These are phyloP conservation scores for Oligia strigilis DNA, from an alignment of 2,888 invertebrate genomes.

Conservation along the genomic window DNA sequence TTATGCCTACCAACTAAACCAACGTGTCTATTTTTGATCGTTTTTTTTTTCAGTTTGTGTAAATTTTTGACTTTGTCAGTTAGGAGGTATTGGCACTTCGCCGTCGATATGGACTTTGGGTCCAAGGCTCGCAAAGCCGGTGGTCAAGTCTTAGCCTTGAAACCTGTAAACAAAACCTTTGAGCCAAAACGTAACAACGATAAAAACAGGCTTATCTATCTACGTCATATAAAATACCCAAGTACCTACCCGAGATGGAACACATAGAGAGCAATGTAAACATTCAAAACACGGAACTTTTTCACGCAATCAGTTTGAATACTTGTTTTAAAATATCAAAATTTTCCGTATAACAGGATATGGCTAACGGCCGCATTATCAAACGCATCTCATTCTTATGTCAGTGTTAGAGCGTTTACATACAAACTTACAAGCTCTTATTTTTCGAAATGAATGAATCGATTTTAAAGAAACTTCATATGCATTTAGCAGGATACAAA, in stretches of 20 bases:
- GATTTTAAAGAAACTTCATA: no score
- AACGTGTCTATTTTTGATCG: no score
- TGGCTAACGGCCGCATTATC: background rate
- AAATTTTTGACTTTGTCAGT: no score
- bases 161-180: slow-evolving; percentile 28
- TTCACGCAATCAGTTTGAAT: slow-evolving; percentile 15
- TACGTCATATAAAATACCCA: slow-evolving; percentile 51
- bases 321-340: slow-evolving; percentile 16
- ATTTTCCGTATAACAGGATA: background rate
- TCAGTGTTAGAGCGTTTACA: background rate
- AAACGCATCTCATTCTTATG: background rate
- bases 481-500: no score
- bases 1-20: no score
- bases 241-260: background rate
- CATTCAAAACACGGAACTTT: slow-evolving; percentile 14
- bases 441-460: no score
- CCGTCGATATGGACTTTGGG: no score
- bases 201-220: slow-evolving; percentile 21
- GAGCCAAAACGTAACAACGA: slow-evolving; percentile 3
- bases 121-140: background rate
- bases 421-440: no score
- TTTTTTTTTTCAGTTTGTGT: no score
- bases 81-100: no score
- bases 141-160: background rate
- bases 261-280: slow-evolving; percentile 28